Base-by-base conservation (phyloP, 1,140 invertebrate species). In the Cotesia chilonis region DNA sequence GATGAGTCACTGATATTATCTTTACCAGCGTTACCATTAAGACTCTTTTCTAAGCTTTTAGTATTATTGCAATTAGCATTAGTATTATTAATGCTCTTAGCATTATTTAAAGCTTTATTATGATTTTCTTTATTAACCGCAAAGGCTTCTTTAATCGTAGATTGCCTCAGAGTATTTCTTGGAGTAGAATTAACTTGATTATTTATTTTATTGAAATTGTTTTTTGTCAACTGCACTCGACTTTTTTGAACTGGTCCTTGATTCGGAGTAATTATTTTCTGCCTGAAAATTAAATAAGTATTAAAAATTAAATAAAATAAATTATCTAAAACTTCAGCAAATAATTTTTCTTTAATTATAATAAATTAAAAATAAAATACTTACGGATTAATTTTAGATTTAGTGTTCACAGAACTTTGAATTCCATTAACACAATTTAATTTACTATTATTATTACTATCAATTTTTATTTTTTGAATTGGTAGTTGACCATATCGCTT, bases 401-500 rank as follows among this genome's bases (percentile, higher is more conserved):
- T 61, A 35, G 7, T 28, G 9, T 37, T 10, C 9, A 14, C 0
- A 3, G 36, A 38, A 12, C 47, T 64, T 41, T 6, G 9, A 9
- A 14, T 6, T 14, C 14, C 36, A 64, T 38, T 37, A 4, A 3
- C 4, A 14, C 7, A 12, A 64, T 14, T 28, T 28, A 28, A 28
- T 28, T 28, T 64, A 5, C 9, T 12, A 12, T 41, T 64, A 64
- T 64, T 64, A n/a, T 37, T 38, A 5, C 6, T 47, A 12, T 12
- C 6, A 55, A 6, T 28, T 37, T 65, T 51, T 41, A 71, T 57
- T 6, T 6, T 64, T 28, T 28, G 28, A 52, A 71, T 57, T 7
- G 61, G 61, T 9, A 71, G 37, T 41, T 64, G 57, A 4, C 17
- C n/a, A 52, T 17, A 71, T 35, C 70, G 28, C 10, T 52, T 65